Conservation (phyloP, 1,140 invertebrate genomes). For the Ladona fulva region DNA sequence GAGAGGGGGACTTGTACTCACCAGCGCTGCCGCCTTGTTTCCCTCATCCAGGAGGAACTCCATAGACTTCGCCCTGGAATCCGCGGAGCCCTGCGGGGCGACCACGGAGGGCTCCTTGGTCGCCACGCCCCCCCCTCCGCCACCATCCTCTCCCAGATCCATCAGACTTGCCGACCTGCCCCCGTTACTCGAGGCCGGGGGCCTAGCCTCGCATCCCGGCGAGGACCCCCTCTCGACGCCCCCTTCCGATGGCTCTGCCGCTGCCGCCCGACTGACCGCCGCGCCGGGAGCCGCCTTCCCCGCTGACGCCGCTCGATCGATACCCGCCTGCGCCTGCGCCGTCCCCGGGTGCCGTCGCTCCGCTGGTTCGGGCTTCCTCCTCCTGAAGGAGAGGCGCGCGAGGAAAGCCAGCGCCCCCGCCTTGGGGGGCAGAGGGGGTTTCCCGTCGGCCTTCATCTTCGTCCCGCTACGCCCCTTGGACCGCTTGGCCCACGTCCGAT, state of each 20-base stretch:
- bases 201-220: constrained; percentile 27
- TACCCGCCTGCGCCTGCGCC: not conserved
- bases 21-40: constrained; percentile 67
- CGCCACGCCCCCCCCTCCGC: constrained; percentile 24
- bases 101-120: constrained; percentile 11
- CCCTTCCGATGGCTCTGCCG: not conserved
- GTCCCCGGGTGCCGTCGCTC: not conserved
- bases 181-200: constrained; percentile 40
- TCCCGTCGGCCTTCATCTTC: constrained; percentile 17
- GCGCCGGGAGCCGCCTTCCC: not conserved
- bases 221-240: not conserved
- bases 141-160: constrained; percentile 55
- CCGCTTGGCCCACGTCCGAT: constrained; percentile 14
- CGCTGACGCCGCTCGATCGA: not conserved
- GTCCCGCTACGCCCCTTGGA: constrained; percentile 6
- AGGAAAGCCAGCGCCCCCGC: not conserved
- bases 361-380: not conserved
- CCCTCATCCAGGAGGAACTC: constrained; percentile 87
- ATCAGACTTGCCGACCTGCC: constrained; percentile 54
- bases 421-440: constrained; percentile 15
- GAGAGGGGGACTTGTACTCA: constrained; percentile 34
- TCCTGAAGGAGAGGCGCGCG: constrained; percentile 10
- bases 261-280: constrained; percentile 7
- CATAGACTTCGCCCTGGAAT: constrained; percentile 72
- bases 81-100: constrained; percentile 24